These are phyloP conservation scores for Vollenhovia emeryi DNA, from an alignment of 1,140 invertebrate species.

Conservation along the genomic window DNA sequence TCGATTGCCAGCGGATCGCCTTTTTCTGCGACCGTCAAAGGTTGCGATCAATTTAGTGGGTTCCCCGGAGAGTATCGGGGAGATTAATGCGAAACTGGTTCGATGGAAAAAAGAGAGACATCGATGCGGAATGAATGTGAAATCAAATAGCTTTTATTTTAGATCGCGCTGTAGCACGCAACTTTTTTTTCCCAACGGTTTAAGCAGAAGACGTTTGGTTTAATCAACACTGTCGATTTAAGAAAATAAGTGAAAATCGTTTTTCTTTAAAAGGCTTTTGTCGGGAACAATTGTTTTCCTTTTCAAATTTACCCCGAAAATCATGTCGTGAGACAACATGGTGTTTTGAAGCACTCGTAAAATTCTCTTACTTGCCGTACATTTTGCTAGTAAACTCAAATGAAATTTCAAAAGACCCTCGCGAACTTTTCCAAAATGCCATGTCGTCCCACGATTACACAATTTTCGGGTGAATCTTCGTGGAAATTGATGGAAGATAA, in stretches of 20 bases:
- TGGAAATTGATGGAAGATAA: not conserved
- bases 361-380: no score
- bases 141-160: not conserved
- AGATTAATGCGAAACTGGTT: not conserved
- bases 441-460: no score
- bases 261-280: not conserved
- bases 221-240: not conserved
- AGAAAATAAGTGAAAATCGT: not conserved
- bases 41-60: not conserved
- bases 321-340: no score
- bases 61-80: not conserved
- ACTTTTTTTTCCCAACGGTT: not conserved
- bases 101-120: not conserved
- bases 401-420: no score
- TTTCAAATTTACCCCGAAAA: no score
- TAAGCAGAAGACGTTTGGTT: not conserved
- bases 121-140: not conserved
- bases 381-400: no score
- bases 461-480: no score
- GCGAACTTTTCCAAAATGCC: no score
- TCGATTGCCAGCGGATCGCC: not conserved
- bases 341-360: no score
- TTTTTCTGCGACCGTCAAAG: not conserved
- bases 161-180: not conserved
- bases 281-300: no score